These are phyloP conservation scores for Spatula clypeata DNA, from an alignment of 2,797 vertebrate species.

Conservation along the genomic window DNA sequence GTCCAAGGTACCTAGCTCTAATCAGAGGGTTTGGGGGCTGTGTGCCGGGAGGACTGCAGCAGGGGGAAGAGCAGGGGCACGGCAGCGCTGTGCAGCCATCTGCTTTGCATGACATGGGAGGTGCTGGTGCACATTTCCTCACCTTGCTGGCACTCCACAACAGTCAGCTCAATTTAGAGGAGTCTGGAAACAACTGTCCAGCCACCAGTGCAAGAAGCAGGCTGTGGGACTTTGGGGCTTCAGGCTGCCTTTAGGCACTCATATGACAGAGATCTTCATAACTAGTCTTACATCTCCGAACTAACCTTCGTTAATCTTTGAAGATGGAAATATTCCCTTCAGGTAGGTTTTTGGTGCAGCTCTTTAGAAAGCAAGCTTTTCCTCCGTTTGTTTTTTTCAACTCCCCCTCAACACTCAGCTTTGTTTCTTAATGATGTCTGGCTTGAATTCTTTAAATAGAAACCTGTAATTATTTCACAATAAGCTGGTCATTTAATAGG, in stretches of 20 bases:
- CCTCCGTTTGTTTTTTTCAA: background rate
- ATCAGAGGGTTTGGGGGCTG: background rate
- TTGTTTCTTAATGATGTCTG: conserved; percentile 32
- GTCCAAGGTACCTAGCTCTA: background rate
- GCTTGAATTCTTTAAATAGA: conserved; percentile 50
- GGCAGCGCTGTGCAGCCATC: background rate
- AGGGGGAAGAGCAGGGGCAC: background rate
- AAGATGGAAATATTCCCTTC: background rate
- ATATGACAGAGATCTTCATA: background rate
- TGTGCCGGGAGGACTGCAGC: background rate
- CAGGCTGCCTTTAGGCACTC: background rate
- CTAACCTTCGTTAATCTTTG: background rate
- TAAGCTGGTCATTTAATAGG: conserved; percentile 32
- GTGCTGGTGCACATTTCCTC: background rate
- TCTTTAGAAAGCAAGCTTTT: background rate
- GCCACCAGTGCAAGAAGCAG: background rate
- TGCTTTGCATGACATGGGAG: background rate
- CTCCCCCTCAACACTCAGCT: background rate
- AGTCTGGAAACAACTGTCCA: background rate
- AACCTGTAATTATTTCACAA: background rate
- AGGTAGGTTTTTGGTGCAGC: background rate
- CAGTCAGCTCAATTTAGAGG: background rate
- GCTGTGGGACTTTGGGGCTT: background rate
- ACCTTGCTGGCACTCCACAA: background rate
- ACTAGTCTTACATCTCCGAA: background rate